Evolutionary conservation across 2,888 invertebrate species (phyloP), one percentile per base, ranked within the genome.

Genomic region (Drosophila buzzatii): DNA sequence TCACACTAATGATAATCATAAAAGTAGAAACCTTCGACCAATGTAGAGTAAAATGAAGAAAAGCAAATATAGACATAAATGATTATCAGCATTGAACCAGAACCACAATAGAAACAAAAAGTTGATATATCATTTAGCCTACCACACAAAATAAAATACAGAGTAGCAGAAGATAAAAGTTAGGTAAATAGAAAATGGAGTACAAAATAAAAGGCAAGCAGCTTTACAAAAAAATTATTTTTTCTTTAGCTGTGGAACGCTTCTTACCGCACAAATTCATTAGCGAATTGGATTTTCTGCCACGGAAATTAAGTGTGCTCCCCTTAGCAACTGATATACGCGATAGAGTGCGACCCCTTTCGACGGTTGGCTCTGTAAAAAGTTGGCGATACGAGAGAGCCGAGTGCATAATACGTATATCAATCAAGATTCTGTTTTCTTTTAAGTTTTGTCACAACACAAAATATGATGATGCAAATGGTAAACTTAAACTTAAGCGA

Each of bases 221-320:
- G 79, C 78, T 79, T 68, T 77, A 70, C 69, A 76, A 69, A 66
- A 31, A 18, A 9, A 42, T 23, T 23, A 23, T 23, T 23, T 55
- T 52, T 49, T 58, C 74, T 73, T 52, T 76, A 77, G 74, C 73
- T 82, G 76, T 92, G 94, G 70, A 86, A 86, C 85, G 60, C 85
- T 94, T 95, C 97, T 97, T 97, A 97, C 97, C 97, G 96, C 97
- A 97, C 95, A 97, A 95, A 96, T 97, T 97, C 97, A 97, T 97
- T 95, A 97, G 96, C 94, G 97, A 97, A 96, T 97, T 97, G 94
- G 97, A 97, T 95, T 97, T 97, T 96, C 97, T 96, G 93, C 95
- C 95, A 95, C 97, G 97, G 96, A 97, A 96, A 96, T 96, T 97
- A 94, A 96, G 95, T 94, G 96, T 95, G 95, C 95, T 95, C 93